Percentiles rank a stretch among this genome's conserved stretches.
Evolutionary conservation across 2,113 vertebrate genomes (phyloP).

Genomic region (Macrotus californicus): DNA sequence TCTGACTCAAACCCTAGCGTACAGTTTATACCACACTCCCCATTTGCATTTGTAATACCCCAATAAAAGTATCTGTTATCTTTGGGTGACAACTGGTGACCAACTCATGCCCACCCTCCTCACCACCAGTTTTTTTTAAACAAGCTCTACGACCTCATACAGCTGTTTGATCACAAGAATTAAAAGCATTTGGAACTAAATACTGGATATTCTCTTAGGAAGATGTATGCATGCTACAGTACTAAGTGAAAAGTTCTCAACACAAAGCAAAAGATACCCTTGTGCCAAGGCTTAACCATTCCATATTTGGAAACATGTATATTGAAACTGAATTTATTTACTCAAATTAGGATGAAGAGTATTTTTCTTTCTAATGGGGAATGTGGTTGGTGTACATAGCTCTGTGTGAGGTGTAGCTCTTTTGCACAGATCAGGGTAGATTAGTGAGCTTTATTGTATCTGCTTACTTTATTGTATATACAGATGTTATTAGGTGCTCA

Average conservation of each 20-base stretch:
- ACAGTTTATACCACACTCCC: slow-evolving; percentile 81
- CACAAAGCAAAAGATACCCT: neutral
- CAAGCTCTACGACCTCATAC: slow-evolving; percentile 45
- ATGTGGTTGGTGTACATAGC: neutral
- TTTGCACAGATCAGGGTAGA: slow-evolving; percentile 18
- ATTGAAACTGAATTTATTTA: slow-evolving; percentile 14
- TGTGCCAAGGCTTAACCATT: neutral
- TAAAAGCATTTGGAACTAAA: slow-evolving; percentile 50
- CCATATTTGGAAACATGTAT: neutral
- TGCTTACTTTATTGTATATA: neutral
- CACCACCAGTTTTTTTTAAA: neutral
- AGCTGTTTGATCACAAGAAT: slow-evolving; percentile 43
- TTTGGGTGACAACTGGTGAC: slow-evolving; percentile 76
- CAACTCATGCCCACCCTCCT: neutral
- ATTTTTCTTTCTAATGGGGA: slow-evolving; percentile 29
- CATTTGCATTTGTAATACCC: slow-evolving; percentile 82
- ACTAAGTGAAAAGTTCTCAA: slow-evolving; percentile 28
- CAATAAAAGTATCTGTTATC: slow-evolving; percentile 77
- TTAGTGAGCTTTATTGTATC: slow-evolving; percentile 6
- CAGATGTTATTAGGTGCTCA: slow-evolving; percentile 13
- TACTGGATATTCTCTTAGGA: slow-evolving; percentile 38
- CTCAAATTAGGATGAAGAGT: neutral
- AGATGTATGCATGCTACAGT: neutral
- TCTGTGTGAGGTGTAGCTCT: neutral
- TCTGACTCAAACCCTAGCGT: slow-evolving; percentile 79